Evolutionary conservation across 2,888 invertebrate genomes (phyloP), one percentile per base, ranked within the genome.

Genomic region (Watsonalla cultraria): DNA sequence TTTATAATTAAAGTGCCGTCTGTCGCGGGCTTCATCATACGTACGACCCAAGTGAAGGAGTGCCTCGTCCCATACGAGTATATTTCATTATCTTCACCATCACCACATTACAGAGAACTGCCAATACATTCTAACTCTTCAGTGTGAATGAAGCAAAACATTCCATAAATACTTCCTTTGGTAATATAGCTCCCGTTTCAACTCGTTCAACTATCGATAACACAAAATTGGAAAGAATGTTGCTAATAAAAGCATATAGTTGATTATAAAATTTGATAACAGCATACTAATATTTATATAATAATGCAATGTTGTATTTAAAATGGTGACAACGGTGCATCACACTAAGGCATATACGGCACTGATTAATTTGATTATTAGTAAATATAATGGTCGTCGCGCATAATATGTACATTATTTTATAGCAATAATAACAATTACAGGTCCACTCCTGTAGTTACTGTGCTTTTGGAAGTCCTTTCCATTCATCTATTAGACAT

Each of bases 151-250:
- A 5, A 11, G 11, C 5, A 11, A 5, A 37, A 37, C 13, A 13
- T 35, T 47, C n/a, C 15, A 37, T 8, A 37, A 49, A 49, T 37
- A 49, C 58, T 64, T 54, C 68, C 70, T 72, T 74, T 73, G 73
- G 70, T 70, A 62, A 63, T 60, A 61, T 55, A 64, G 59, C 47
- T 57, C 51, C 59, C 56, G 60, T 33, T 47, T 24, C 24, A 15
- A 7, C 46, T 46, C n/a, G 33, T 46, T 33, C 15, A 14, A 13
- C 14, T 6, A 8, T 49, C 45, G 9, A 8, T 8, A 37, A 37
- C 9, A 42, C 42, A 42, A 42, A 42, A 11, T 11, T 42, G 42
- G 42, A 11, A 11, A 42, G 8, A 42, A 11, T 11, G 42, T 11
- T 11, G 11, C 2, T 11, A 42, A 37, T 37, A 5, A 37, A 7